A percentile compares a stretch with the other conserved stretches of the same genome.
Evolutionary conservation across 2,888 invertebrate species (phyloP).

Genomic region (Sipha maydis): DNA sequence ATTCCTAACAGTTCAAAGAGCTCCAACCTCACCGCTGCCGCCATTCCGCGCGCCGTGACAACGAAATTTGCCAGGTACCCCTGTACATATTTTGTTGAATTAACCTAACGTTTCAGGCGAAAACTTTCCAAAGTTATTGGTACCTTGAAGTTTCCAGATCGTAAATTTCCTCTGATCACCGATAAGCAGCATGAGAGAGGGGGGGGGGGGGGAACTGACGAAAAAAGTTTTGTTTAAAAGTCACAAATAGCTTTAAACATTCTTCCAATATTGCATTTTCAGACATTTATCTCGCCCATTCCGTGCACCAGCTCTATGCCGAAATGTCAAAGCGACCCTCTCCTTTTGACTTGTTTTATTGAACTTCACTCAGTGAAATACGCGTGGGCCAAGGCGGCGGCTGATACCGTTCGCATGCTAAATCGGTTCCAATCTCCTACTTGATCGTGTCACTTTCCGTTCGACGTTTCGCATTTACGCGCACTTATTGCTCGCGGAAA

Average conservation of each 20-base stretch:
- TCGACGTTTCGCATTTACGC: background rate
- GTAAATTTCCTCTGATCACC: slow-evolving; percentile 52
- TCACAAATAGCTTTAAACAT: slow-evolving; percentile 57
- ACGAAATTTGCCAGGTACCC: slow-evolving; percentile 16
- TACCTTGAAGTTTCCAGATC: slow-evolving; percentile 48
- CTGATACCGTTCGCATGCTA: slow-evolving; percentile 27
- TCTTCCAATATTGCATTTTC: slow-evolving; percentile 52
- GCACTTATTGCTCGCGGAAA: background rate
- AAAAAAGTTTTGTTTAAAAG: slow-evolving; percentile 54
- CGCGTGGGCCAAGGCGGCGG: background rate
- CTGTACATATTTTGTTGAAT: slow-evolving; percentile 31
- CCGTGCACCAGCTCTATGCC: background rate
- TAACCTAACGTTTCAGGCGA: slow-evolving; percentile 44
- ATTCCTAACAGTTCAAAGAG: background rate
- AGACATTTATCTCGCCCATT: slow-evolving; percentile 50
- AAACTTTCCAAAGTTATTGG: slow-evolving; percentile 60
- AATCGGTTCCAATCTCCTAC: slow-evolving; percentile 47
- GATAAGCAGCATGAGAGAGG: background rate
- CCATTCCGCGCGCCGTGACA: too few relatives aligned
- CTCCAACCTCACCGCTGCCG: background rate
- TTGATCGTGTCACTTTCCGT: slow-evolving; percentile 15
- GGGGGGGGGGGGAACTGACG: background rate
- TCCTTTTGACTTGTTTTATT: slow-evolving; percentile 29
- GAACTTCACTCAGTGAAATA: background rate
- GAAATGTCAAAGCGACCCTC: background rate